Conservation (phyloP, 2,888 invertebrate genomes). For the Autographa gamma region DNA sequence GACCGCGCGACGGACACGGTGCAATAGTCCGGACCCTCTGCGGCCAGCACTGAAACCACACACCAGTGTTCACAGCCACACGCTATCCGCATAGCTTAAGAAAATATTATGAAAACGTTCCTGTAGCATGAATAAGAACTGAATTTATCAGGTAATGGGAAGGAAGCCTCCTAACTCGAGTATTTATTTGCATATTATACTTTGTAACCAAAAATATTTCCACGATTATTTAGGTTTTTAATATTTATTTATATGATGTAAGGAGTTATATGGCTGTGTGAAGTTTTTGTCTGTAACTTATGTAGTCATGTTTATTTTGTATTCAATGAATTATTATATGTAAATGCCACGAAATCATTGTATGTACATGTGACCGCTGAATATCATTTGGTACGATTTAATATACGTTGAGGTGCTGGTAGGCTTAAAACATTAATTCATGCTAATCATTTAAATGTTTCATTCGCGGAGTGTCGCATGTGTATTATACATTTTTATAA, state of each 20-base stretch:
- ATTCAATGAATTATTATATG: conserved; percentile 61
- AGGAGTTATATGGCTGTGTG: conserved; percentile 87
- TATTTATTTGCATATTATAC: conserved; percentile 78
- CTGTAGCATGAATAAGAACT: conserved; percentile 66
- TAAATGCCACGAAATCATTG: conserved; percentile 45
- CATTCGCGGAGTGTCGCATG: conserved; percentile 49
- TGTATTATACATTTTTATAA: conserved; percentile 60
- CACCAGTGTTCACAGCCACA: conserved; percentile 15
- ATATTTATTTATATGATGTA: conserved; percentile 81
- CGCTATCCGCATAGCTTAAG: conserved; percentile 60
- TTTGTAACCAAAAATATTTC: conserved; percentile 84
- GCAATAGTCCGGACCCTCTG: conserved; percentile 32
- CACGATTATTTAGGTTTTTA: conserved; percentile 75
- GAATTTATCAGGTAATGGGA: conserved; percentile 60
- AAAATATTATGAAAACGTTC: conserved; percentile 66
- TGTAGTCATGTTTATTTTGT: conserved; percentile 72
- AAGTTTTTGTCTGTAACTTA: conserved; percentile 83
- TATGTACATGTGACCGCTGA: conserved; percentile 44
- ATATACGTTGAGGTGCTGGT: conserved; percentile 82
- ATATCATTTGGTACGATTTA: conserved; percentile 46
- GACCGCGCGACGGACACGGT: conserved; percentile 34
- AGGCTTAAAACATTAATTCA: conserved; percentile 70
- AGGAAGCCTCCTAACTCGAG: conserved; percentile 67
- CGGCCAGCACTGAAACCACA: conserved; percentile 42
- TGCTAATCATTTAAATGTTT: conserved; percentile 52